Evolutionary conservation across 2,888 invertebrate genomes (phyloP).

Genomic region (Ormyrus pomaceus): DNA sequence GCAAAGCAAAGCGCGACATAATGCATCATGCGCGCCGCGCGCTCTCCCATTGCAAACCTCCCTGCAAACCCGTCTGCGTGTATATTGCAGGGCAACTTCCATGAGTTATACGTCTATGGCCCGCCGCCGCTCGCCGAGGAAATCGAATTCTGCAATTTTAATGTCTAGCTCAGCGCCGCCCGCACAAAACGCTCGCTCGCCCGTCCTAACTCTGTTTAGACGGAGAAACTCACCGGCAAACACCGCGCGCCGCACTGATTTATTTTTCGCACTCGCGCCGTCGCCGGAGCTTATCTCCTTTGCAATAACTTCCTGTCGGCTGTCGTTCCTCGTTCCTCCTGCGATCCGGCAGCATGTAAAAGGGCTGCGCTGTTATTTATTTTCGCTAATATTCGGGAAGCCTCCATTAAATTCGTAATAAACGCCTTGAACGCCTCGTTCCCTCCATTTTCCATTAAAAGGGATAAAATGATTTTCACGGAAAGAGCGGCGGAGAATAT

Average conservation of each 20-base stretch:
- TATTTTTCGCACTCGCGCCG: neutral
- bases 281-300: no score
- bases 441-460: no score
- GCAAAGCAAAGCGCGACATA: neutral
- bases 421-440: no score
- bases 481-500: no score
- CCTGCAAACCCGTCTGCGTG: slow-evolving; percentile 3
- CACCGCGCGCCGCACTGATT: neutral
- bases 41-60: slow-evolving; percentile 9
- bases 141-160: slow-evolving; percentile 28
- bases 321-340: neutral
- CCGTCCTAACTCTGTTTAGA: neutral
- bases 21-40: slow-evolving; percentile 6
- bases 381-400: no score
- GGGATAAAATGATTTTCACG: no score
- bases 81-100: slow-evolving; percentile 5
- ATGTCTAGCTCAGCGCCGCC: slow-evolving; percentile 3
- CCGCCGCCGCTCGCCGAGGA: slow-evolving; percentile 5
- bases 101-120: slow-evolving; percentile 21
- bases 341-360: neutral
- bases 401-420: no score
- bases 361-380: no score
- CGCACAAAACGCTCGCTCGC: neutral
- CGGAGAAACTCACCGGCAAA: slow-evolving; percentile 12
- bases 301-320: neutral